Evolutionary conservation across 2,113 vertebrate genomes (phyloP), one percentile per base, ranked within the genome.

Genomic region (Myrmecophaga tridactyla): DNA sequence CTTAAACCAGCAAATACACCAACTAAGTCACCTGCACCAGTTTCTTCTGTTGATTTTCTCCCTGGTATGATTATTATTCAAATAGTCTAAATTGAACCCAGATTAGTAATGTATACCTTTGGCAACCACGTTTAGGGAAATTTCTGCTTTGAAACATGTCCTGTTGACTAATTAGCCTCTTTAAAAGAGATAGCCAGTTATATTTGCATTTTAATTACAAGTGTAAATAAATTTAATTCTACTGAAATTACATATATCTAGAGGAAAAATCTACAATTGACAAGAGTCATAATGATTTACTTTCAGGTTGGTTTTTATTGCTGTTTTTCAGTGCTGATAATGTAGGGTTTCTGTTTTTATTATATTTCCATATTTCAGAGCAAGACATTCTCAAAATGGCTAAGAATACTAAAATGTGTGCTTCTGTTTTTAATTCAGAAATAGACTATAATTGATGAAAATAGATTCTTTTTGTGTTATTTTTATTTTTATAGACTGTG

Each of bases 11-110:
- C 29, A 63, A 41, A 53, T 48, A 34, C 17, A 78, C 51, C 34
- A n/a, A 31, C 27, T 82, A 86, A 93, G 67, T 81, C 41, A 58
- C 65, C 93, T 95, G 46, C 18, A 75, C 39, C 0, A 48, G 92
- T 95, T 96, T 94, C 51, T 76, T 92, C 92, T 56, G 56, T 92
- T 20, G 7, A 89, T 75, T 63, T 96, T 96, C 90, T 94, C 58
- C 25, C 31, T 93, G 69, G 88, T 84, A 39, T 85, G 46, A 31
- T 39, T 89, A 51, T 95, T 46, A 94, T 93, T 84, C 63, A 86
- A 96, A 60, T 31, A 65, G 31, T 73, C 48, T 72, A 84, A 82
- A 86, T 34, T 25, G 1, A 97, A 94, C 17, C 23, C 25, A 56
- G 11, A 29, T 70, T 90, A 63, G 20, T 46, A 85, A 86, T 86